Evolutionary conservation across 2,888 invertebrate genomes (phyloP).

Genomic region (Cephus sareptanus): DNA sequence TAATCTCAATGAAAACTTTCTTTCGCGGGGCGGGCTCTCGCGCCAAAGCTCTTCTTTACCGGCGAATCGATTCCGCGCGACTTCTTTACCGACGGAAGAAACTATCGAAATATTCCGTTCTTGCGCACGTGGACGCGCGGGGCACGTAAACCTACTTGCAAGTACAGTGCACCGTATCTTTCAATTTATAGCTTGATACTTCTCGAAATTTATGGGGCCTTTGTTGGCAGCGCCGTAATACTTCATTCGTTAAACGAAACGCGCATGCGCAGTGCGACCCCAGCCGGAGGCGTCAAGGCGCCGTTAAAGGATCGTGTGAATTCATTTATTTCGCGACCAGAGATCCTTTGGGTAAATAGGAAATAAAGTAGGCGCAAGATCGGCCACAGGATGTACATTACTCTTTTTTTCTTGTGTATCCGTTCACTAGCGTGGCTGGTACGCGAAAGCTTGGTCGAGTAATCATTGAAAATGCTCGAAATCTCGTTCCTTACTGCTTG

Average conservation of each 20-base stretch:
- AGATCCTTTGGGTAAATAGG: too few relatives aligned
- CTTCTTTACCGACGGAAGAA: background rate
- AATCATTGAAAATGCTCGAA: background rate
- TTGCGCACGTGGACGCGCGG: too few relatives aligned
- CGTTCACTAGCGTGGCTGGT: too few relatives aligned
- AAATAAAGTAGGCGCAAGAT: too few relatives aligned
- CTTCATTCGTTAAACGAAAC: conserved; percentile 25
- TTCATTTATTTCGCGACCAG: too few relatives aligned
- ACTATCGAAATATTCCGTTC: background rate
- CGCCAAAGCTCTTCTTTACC: too few relatives aligned
- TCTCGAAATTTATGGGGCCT: conserved; percentile 47
- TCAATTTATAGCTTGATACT: conserved; percentile 56
- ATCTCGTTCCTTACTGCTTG: background rate
- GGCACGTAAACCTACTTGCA: background rate
- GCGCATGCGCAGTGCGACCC: conserved; percentile 4
- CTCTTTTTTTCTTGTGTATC: too few relatives aligned
- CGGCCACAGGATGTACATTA: too few relatives aligned
- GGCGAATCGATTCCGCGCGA: too few relatives aligned
- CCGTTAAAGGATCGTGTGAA: too few relatives aligned
- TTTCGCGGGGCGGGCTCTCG: too few relatives aligned
- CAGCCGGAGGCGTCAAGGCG: background rate
- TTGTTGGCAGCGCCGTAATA: conserved; percentile 36
- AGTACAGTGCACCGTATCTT: conserved; percentile 39
- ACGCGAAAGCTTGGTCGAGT: too few relatives aligned
- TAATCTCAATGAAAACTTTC: background rate